phyloP scores from a whole-genome alignment of 1,140 invertebrate genomes.

The Drosophila subobscura region DNA sequence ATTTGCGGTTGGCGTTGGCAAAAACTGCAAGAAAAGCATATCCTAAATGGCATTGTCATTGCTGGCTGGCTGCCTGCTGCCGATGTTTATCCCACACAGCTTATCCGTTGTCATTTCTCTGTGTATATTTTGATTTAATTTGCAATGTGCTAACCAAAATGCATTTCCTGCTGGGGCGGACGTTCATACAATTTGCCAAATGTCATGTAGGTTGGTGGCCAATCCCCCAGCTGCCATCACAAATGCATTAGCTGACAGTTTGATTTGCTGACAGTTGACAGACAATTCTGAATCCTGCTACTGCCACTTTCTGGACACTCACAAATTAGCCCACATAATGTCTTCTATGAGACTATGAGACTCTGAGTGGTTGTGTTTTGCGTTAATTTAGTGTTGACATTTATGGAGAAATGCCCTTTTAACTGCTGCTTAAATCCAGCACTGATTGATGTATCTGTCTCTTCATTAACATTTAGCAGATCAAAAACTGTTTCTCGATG shows the following conservation, averaged over 20 bases:
- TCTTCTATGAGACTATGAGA: neutral
- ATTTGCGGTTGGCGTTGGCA: conserved; percentile 41
- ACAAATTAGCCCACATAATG: conserved; percentile 51
- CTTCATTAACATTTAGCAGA: conserved; percentile 34
- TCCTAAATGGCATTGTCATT: neutral
- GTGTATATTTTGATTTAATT: conserved; percentile 77
- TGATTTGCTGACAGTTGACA: conserved; percentile 69
- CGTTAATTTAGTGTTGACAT: conserved; percentile 75
- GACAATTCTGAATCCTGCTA: conserved; percentile 16
- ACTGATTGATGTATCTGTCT: conserved; percentile 61
- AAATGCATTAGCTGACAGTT: conserved; percentile 69
- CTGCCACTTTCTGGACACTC: conserved; percentile 14
- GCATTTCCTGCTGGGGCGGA: conserved; percentile 40
- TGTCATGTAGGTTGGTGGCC: conserved; percentile 36
- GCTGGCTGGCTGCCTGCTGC: conserved; percentile 13
- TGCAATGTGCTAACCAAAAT: conserved; percentile 53
- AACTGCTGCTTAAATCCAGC: conserved; percentile 38
- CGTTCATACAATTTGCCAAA: conserved; percentile 57
- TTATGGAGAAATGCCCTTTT: conserved; percentile 66
- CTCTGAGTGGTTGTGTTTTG: conserved; percentile 17
- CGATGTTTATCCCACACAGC: conserved; percentile 39
- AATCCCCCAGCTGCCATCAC: conserved; percentile 58
- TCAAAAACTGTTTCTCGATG: neutral
- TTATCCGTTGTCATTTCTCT: conserved; percentile 53
- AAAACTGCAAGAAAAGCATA: conserved; percentile 21